Evolutionary conservation across 2,888 invertebrate species (phyloP).

Genomic region (Sarcophaga caerulescens): DNA sequence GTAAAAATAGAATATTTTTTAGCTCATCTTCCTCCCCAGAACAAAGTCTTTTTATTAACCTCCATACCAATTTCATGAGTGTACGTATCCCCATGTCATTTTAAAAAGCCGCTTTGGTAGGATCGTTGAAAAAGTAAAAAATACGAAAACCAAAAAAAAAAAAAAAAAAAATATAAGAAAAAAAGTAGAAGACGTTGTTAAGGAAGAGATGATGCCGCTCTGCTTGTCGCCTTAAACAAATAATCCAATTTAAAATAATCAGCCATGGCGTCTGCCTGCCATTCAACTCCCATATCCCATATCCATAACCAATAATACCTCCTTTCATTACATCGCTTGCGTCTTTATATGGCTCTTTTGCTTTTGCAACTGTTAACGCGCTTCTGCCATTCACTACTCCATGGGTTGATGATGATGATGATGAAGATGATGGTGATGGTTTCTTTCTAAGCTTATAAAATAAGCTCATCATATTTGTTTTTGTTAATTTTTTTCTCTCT

Average conservation of each 20-base stretch:
- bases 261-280: constrained; percentile 66
- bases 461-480: constrained; percentile 42
- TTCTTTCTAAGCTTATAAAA: constrained; percentile 53
- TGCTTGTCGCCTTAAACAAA: constrained; percentile 68
- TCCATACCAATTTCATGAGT: constrained; percentile 45
- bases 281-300: constrained; percentile 34
- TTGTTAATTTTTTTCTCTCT: neutral
- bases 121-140: constrained; percentile 8
- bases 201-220: constrained; percentile 62
- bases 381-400: neutral
- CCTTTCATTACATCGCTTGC: constrained; percentile 2
- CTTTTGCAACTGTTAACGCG: neutral
- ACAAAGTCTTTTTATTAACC: constrained; percentile 17
- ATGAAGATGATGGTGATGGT: constrained; percentile 19
- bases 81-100: neutral
- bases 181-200: constrained; percentile 49
- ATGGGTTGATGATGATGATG: neutral
- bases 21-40: neutral
- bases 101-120: constrained; percentile 41
- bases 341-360: constrained; percentile 30
- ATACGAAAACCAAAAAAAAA: neutral
- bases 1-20: constrained; percentile 33
- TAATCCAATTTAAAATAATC: constrained; percentile 71
- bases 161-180: constrained; percentile 15
- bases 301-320: constrained; percentile 34